Evolutionary conservation across 2,888 invertebrate species (phyloP), one percentile per base, ranked within the genome.

Genomic region (Odontomyia ornata): DNA sequence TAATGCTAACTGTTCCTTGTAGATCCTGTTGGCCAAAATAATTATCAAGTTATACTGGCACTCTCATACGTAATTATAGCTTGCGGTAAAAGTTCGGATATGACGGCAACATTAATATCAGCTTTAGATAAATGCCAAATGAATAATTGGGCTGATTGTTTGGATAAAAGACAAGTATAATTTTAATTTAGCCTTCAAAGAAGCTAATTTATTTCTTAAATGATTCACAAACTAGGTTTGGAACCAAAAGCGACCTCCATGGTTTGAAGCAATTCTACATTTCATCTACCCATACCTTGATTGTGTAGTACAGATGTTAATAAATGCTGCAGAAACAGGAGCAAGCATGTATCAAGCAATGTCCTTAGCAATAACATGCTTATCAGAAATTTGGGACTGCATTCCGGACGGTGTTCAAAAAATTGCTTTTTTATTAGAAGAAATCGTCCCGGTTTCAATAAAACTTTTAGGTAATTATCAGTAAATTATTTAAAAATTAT

Each of bases 261-360:
- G 95, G 95, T 86, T 93, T 76, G 91, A 93, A 73, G 93, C 92
- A 0, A 87, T 94, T 13, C 83, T 93, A 79, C 90, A 90, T 21
- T 88, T 92, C n/a, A 88, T 91, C 0, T 89, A 90, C 27, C 89
- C 91, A 0, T 85, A 91, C 1, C 85, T 93, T 69, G 88, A 89
- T 75, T 91, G 92, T 57, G 89, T 93, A 21, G 91, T 91, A 0
- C 89, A 91, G 4, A 91, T 91, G 79, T 87, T 94, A 9, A 89
- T 93, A 2, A 90, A 91, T 80, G 93, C 93, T 0, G 88, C 93
- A 11, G 90, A 92, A 86, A 91, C 91, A 7, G 93, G 93, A 0
- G 93, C 94, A 21, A 93, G 92, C 80, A 93, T 93, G 90, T 94
- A 93, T 84, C 93, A 94, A 88, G 90, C 93, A 15, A 93, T 93